Conservation (phyloP, 2,113 vertebrate species). For the Mormyrus lacerda region DNA sequence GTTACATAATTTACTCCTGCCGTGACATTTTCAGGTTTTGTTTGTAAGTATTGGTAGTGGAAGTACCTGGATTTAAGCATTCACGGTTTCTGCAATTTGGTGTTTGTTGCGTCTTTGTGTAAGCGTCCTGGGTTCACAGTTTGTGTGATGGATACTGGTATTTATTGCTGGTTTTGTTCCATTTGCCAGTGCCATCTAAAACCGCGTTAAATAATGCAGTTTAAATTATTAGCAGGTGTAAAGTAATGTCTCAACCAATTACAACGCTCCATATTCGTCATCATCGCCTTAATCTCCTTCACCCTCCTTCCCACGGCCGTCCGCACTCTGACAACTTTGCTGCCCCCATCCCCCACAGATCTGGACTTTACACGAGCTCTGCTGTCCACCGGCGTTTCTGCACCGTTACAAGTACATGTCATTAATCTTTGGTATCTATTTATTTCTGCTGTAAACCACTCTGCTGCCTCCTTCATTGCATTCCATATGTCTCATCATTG, state of each 20-base stretch:
- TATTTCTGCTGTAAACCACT: background rate
- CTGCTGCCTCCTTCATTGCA: background rate
- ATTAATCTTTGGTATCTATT: background rate
- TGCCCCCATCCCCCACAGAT: background rate
- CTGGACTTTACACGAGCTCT: background rate
- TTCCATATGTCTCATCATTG: background rate
- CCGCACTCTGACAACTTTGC: background rate
- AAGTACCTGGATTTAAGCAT: background rate
- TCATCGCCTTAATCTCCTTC: background rate
- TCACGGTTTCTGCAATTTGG: no score
- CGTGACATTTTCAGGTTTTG: background rate
- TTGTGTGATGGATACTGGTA: background rate
- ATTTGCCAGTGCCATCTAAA: background rate
- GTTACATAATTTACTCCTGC: no score
- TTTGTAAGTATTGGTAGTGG: background rate
- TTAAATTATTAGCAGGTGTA: background rate
- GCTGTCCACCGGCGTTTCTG: background rate
- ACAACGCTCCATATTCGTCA: background rate
- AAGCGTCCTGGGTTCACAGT: background rate
- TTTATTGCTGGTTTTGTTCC: background rate
- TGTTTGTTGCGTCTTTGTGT: background rate
- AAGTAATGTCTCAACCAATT: background rate
- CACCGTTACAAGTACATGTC: background rate
- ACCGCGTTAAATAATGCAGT: background rate
- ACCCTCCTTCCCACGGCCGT: background rate